phyloP scores from a whole-genome alignment of 2,113 vertebrate species.

The Choloepus hoffmanni region DNA sequence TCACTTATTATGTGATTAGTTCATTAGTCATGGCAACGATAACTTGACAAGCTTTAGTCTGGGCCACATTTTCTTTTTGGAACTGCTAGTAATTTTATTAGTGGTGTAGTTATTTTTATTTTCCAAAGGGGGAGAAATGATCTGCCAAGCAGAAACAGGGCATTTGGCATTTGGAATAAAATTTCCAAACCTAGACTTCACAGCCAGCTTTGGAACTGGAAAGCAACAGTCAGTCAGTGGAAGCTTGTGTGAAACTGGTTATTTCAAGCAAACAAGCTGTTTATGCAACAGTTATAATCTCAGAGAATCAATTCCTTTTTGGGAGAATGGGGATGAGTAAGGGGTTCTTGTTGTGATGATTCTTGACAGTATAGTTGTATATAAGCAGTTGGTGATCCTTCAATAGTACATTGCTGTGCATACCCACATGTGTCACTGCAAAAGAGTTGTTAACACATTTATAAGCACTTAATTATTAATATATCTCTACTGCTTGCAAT shows the following conservation, averaged over 20 bases:
- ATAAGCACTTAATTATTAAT: constrained; percentile 79
- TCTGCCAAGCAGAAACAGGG: not conserved
- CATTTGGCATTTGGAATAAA: not conserved
- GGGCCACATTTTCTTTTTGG: not conserved
- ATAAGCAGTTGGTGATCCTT: constrained; percentile 74
- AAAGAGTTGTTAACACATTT: constrained; percentile 79
- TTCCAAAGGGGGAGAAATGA: not conserved
- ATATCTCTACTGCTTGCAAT: constrained; percentile 59
- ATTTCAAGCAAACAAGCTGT: constrained; percentile 66
- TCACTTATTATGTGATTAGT: not conserved
- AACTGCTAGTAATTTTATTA: constrained; percentile 6
- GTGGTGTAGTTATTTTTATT: not conserved
- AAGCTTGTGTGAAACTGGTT: constrained; percentile 51
- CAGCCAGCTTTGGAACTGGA: constrained; percentile 39
- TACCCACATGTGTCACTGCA: constrained; percentile 61
- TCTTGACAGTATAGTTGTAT: constrained; percentile 56
- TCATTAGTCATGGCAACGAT: not conserved
- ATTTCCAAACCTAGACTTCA: not conserved
- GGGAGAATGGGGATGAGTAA: not conserved
- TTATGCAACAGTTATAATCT: constrained; percentile 57
- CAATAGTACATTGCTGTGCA: constrained; percentile 59
- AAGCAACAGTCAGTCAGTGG: not conserved
- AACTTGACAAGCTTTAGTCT: constrained; percentile 19
- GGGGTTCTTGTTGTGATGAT: constrained; percentile 51
- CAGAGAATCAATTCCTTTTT: constrained; percentile 18